phyloP scores from a whole-genome alignment of 2,888 invertebrate species.

The Acanthoscelides obtectus region DNA sequence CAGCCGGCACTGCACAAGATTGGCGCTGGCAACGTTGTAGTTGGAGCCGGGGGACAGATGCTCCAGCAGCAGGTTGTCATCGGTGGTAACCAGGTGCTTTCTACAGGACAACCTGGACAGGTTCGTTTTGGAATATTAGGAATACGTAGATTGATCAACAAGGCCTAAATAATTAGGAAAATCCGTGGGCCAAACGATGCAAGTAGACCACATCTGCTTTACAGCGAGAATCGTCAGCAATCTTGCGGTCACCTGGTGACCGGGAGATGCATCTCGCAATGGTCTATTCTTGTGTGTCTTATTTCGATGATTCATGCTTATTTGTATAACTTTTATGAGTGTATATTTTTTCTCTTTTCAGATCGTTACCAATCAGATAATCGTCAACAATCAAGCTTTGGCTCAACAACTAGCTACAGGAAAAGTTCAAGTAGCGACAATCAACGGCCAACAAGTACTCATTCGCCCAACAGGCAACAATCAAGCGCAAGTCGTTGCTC shows the following conservation, averaged over 20 bases:
- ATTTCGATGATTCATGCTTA: no score
- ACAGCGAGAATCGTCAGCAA: no score
- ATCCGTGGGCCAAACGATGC: no score
- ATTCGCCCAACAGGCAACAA: conserved; percentile 75
- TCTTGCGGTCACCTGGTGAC: no score
- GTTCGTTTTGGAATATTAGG: conserved; percentile 22
- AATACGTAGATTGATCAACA: no score
- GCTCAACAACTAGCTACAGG: conserved; percentile 79
- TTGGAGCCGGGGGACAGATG: conserved; percentile 45
- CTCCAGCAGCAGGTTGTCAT: conserved; percentile 42
- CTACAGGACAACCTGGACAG: conserved; percentile 44
- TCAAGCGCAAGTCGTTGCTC: conserved; percentile 73
- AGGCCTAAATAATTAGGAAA: no score
- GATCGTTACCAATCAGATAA: conserved; percentile 61
- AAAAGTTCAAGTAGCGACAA: conserved; percentile 77
- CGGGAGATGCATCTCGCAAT: no score
- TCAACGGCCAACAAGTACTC: conserved; percentile 81
- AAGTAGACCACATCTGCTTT: no score
- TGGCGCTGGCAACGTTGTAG: conserved; percentile 37
- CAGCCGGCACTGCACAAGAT: conserved; percentile 47
- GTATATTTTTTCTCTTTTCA: conserved; percentile 25
- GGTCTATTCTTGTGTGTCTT: no score
- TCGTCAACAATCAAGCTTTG: conserved; percentile 70
- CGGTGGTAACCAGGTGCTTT: conserved; percentile 43
- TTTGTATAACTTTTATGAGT: no score